phyloP scores from a whole-genome alignment of 2,888 invertebrate genomes.

The Dolomedes plantarius region DNA sequence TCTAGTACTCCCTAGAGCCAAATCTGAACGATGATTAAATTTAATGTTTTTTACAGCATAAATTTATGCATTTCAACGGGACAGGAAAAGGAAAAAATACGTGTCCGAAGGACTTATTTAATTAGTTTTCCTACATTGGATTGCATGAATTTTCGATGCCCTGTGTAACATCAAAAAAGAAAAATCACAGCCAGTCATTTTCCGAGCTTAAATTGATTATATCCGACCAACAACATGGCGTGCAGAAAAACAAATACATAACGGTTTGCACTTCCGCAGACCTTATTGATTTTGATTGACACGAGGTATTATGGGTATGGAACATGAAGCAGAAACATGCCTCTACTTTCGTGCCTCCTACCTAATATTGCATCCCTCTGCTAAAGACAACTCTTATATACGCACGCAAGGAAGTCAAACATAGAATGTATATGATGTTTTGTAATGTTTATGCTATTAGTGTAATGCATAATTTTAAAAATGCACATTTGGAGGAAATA shows the following conservation, averaged over 20 bases:
- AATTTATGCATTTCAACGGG: too few relatives aligned
- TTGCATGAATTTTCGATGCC: too few relatives aligned
- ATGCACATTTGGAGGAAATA: too few relatives aligned
- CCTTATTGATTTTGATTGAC: constrained; percentile 64
- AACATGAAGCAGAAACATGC: constrained; percentile 41
- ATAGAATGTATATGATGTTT: background rate
- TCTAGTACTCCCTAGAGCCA: too few relatives aligned
- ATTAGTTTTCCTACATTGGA: too few relatives aligned
- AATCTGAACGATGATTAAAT: too few relatives aligned
- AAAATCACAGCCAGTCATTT: too few relatives aligned
- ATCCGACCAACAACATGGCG: constrained; percentile 32
- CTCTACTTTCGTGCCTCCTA: constrained; percentile 39
- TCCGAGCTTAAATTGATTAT: too few relatives aligned
- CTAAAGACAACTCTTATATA: background rate
- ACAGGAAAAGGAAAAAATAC: too few relatives aligned
- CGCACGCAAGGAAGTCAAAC: background rate
- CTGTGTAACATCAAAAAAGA: too few relatives aligned
- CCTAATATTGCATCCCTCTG: constrained; percentile 11
- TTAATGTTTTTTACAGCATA: too few relatives aligned
- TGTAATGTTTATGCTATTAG: background rate
- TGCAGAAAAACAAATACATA: constrained; percentile 38
- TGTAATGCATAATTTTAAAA: background rate
- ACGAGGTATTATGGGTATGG: constrained; percentile 32
- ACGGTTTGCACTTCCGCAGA: constrained; percentile 33
- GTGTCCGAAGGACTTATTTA: too few relatives aligned